These are phyloP conservation scores for Thumatha senex DNA, from an alignment of 2,888 invertebrate genomes.

Conservation along the genomic window DNA sequence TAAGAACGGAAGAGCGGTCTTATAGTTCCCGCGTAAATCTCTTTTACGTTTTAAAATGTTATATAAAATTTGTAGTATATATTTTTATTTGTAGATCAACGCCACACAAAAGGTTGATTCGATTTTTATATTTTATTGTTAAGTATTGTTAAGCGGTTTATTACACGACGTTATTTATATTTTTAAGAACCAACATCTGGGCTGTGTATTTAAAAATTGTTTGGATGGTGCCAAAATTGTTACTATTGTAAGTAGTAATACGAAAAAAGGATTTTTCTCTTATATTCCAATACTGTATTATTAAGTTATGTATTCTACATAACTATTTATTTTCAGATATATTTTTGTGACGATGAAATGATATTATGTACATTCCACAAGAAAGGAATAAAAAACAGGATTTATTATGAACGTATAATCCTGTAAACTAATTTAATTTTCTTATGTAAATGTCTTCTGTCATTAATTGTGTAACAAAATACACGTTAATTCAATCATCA, in stretches of 20 bases:
- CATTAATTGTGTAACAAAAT: background rate
- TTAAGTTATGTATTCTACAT: constrained; percentile 5
- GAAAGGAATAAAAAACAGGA: constrained; percentile 2
- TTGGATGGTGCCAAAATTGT: constrained; percentile 35
- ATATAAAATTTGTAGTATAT: too few relatives aligned
- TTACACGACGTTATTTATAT: constrained; percentile 1
- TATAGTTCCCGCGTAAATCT: too few relatives aligned
- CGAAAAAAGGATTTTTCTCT: constrained; percentile 3
- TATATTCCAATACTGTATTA: constrained; percentile 14
- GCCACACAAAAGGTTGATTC: too few relatives aligned
- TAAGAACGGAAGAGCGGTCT: too few relatives aligned
- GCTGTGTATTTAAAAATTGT: constrained; percentile 34
- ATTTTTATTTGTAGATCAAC: too few relatives aligned
- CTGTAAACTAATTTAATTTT: background rate
- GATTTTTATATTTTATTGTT: background rate
- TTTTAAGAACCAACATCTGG: constrained; percentile 11
- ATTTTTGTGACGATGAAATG: constrained; percentile 17
- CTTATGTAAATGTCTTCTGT: background rate
- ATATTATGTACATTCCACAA: constrained; percentile 11
- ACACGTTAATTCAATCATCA: background rate
- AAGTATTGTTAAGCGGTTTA: background rate
- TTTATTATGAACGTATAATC: too few relatives aligned
- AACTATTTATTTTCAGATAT: constrained; percentile 32
- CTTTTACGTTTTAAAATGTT: too few relatives aligned
- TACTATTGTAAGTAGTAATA: constrained; percentile 5